Evolutionary conservation across 2,113 vertebrate genomes (phyloP).

Genomic region (Hemicordylus capensis): DNA sequence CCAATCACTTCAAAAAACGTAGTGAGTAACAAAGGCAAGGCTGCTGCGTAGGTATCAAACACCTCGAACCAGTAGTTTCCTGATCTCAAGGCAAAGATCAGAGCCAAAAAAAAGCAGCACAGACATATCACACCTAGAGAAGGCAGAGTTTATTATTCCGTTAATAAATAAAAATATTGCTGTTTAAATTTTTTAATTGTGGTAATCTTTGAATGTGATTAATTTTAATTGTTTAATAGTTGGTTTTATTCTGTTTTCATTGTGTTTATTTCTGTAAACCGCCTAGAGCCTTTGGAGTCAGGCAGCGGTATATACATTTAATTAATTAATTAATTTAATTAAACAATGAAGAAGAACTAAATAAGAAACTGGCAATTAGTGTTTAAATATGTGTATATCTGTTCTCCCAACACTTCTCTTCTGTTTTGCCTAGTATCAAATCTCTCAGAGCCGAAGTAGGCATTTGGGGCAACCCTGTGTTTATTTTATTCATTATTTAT

Average conservation of each 20-base stretch:
- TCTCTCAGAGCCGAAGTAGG: background rate
- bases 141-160: constrained; percentile 3
- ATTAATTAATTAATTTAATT: too few relatives aligned
- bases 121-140: constrained; percentile 78
- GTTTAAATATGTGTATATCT: background rate
- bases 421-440: background rate
- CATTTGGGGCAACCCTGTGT: too few relatives aligned
- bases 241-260: too few relatives aligned
- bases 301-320: too few relatives aligned
- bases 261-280: too few relatives aligned
- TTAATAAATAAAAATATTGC: constrained; percentile 12
- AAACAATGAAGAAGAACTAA: background rate
- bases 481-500: too few relatives aligned
- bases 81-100: constrained; percentile 85
- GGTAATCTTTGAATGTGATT: too few relatives aligned
- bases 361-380: background rate
- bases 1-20: constrained; percentile 85
- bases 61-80: constrained; percentile 94
- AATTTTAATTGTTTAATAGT: too few relatives aligned
- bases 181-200: too few relatives aligned
- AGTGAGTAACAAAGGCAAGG: constrained; percentile 84
- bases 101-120: constrained; percentile 72
- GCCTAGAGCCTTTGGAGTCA: too few relatives aligned
- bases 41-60: constrained; percentile 85
- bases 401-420: background rate